Conservation (phyloP, 2,888 invertebrate species). For the Pyrgus malvae region DNA sequence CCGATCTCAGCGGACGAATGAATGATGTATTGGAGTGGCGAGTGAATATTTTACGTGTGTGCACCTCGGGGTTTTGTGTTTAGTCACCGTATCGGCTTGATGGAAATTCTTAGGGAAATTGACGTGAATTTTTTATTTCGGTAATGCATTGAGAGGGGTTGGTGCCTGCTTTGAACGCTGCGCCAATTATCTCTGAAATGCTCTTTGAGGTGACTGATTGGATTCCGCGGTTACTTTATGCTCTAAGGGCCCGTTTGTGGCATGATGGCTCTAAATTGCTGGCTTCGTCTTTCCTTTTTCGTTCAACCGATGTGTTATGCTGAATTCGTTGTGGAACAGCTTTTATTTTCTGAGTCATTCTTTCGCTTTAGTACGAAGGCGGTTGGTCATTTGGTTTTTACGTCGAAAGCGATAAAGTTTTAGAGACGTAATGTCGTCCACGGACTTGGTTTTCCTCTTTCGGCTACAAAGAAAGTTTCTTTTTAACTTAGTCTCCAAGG, state of each 20-base stretch:
- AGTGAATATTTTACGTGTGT: conserved; percentile 71
- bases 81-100: conserved; percentile 69
- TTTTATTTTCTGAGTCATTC: neutral
- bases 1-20: conserved; percentile 77
- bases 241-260: conserved; percentile 10
- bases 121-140: conserved; percentile 74
- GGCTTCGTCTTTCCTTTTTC: neutral
- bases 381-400: too few relatives aligned
- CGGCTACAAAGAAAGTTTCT: too few relatives aligned
- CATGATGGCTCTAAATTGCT: conserved; percentile 17
- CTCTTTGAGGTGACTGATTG: conserved; percentile 70
- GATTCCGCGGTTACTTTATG: conserved; percentile 55
- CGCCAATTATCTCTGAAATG: conserved; percentile 65
- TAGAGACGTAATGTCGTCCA: too few relatives aligned
- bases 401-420: too few relatives aligned
- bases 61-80: conserved; percentile 63
- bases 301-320: neutral
- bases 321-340: neutral
- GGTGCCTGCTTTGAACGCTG: conserved; percentile 49
- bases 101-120: conserved; percentile 68
- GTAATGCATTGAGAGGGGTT: conserved; percentile 61
- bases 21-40: conserved; percentile 79
- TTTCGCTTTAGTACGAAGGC: too few relatives aligned
- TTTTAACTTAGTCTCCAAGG: too few relatives aligned
- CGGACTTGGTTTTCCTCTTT: too few relatives aligned